These are phyloP conservation scores for Littorina saxatilis DNA, from an alignment of 1,140 invertebrate species.

Conservation along the genomic window DNA sequence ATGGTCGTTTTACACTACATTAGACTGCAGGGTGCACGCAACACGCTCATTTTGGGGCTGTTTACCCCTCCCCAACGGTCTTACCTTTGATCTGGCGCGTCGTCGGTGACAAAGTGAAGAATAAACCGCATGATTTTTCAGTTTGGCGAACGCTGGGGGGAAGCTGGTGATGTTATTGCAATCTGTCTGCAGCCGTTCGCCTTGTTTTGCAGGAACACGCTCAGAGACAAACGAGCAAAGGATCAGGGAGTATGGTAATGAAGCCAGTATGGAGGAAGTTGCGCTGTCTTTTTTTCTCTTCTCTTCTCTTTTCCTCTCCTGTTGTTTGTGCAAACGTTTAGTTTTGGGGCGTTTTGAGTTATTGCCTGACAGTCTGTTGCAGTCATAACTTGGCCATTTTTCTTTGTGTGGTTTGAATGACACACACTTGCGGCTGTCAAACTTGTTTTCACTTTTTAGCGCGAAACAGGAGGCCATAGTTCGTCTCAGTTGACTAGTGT, in stretches of 20 bases:
- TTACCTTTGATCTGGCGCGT: conserved; percentile 18
- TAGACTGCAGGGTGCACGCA: background rate
- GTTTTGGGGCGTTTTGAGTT: background rate
- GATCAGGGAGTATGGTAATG: conserved; percentile 30
- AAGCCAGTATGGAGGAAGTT: conserved; percentile 11
- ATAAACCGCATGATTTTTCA: conserved; percentile 34
- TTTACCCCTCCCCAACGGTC: background rate
- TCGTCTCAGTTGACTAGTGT: no score
- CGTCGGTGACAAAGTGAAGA: conserved; percentile 18
- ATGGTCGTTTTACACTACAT: conserved; percentile 5
- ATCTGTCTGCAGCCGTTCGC: conserved; percentile 27
- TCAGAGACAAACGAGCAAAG: conserved; percentile 14
- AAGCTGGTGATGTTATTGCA: conserved; percentile 27
- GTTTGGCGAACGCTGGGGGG: background rate
- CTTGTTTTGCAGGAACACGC: conserved; percentile 13
- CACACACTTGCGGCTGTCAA: no score
- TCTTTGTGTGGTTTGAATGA: no score
- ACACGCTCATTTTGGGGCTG: background rate
- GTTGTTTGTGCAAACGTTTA: background rate
- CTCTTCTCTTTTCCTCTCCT: background rate
- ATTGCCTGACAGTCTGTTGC: background rate
- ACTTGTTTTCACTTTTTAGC: background rate
- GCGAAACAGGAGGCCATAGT: no score
- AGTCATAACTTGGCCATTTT: no score
- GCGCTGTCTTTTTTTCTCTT: background rate